Percentiles rank a stretch among this genome's conserved stretches.
Evolutionary conservation across 2,797 vertebrate genomes (phyloP).

Genomic region (Sebastes cheni): DNA sequence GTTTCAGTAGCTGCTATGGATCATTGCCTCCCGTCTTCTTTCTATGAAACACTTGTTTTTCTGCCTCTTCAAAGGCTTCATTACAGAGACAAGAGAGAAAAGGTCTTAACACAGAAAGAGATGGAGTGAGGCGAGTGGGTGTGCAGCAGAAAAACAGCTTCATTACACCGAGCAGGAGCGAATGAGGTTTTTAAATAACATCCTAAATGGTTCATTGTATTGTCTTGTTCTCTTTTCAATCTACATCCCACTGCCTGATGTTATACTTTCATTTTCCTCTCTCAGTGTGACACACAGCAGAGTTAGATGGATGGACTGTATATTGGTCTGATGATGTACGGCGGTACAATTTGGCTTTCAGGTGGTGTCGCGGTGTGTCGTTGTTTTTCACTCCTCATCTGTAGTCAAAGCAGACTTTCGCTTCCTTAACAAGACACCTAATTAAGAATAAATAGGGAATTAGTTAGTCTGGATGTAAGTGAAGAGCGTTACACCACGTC

Average conservation of each 20-base stretch:
- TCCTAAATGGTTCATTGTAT: constrained; percentile 21
- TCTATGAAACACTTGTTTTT: constrained; percentile 17
- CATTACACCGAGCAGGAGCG: constrained; percentile 19
- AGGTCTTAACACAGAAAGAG: constrained; percentile 3
- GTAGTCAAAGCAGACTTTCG: not conserved
- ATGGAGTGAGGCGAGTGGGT: constrained; percentile 41
- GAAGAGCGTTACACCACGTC: not conserved
- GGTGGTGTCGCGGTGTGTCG: not conserved
- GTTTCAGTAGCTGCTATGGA: not conserved
- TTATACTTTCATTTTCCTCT: not conserved
- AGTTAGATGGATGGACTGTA: not conserved
- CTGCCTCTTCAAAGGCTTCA: constrained; percentile 33
- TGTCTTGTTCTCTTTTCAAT: not conserved
- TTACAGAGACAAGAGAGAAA: constrained; percentile 13
- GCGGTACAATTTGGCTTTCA: not conserved
- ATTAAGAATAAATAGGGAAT: not conserved
- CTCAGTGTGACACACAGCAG: not conserved
- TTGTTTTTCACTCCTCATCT: not conserved
- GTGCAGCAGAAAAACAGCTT: constrained; percentile 29
- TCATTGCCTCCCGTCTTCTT: constrained; percentile 37
- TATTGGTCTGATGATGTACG: not conserved
- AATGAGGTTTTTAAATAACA: constrained; percentile 49
- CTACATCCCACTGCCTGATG: constrained; percentile 16
- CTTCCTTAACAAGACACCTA: not conserved
- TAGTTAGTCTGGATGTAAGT: not conserved